Base-by-base conservation (phyloP, 2,888 invertebrate species). In the Lasioglossum vierecki region DNA sequence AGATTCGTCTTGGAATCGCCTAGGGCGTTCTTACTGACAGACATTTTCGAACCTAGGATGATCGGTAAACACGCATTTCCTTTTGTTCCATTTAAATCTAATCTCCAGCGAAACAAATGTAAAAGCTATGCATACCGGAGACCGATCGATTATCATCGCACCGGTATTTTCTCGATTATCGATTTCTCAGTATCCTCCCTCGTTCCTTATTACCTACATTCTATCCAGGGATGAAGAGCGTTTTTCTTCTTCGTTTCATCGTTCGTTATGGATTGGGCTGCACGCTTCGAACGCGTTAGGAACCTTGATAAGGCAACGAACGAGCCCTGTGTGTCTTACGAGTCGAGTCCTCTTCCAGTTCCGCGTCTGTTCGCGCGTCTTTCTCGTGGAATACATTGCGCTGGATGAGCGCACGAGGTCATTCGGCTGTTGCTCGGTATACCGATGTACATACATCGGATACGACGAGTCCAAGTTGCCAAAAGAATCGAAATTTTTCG, bases 301-400 rank as follows among this genome's bases (percentile, higher is more conserved):
- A 93, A 93, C 91, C 92, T 92, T 88, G 77, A 89, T 93, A 91
- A 93, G 93, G 93, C 92, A 91, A 92, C 91, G 90, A 87, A 92
- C 89, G 89, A 92, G 92, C 91, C 92, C 90, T 90, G 88, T 90
- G 89, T 90, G 86, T 91, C 84, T 88, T 86, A 81, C 82, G 71
- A 82, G 68, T 87, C 66, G 82, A 82, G 78, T 80, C 74, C 26
- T 88, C 75, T 81, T 72, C 70, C 76, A 71, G 74, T 75, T 76
- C 82, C 74, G 73, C 83, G 73, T 73, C 71, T 66, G 44, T 72
- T 63, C n/a, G 46, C 72, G 39, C 49, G 30, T 71, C 63, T 57
- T 80, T 80, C 57, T 70, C 75, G 18, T 66, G 18, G 5, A 60
- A 80, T 79, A 82, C 70, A 81, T 81, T 53, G n/a, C 22, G n/a